phyloP scores from a whole-genome alignment of 2,888 invertebrate genomes.

The Drosophila anceps region DNA sequence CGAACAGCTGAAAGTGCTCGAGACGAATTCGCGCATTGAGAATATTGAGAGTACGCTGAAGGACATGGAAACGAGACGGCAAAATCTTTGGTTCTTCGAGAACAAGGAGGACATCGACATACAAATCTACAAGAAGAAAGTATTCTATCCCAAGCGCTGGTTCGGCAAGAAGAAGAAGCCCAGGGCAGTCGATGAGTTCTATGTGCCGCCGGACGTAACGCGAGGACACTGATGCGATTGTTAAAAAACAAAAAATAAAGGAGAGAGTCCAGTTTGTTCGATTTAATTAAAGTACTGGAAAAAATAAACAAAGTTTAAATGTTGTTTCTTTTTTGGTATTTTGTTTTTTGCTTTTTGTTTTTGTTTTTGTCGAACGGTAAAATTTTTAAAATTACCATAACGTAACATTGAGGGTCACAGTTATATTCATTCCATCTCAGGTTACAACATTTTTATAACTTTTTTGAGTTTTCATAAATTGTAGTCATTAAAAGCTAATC shows the following conservation, averaged over 20 bases:
- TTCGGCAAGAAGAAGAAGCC: conserved; percentile 86
- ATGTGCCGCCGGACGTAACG: conserved; percentile 90
- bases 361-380: conserved; percentile 62
- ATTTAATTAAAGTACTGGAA: conserved; percentile 78
- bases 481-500: conserved; percentile 84
- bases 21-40: conserved; percentile 86
- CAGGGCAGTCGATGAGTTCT: conserved; percentile 87
- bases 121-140: conserved; percentile 88
- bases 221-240: conserved; percentile 28
- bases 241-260: conserved; percentile 11
- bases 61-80: conserved; percentile 87
- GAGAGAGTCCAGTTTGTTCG: conserved; percentile 57
- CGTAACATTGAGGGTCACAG: conserved; percentile 84
- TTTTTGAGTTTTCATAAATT: conserved; percentile 79
- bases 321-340: conserved; percentile 48
- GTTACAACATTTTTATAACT: conserved; percentile 78
- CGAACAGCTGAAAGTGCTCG: conserved; percentile 89
- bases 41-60: conserved; percentile 87
- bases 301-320: conserved; percentile 71
- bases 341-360: not conserved
- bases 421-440: conserved; percentile 84
- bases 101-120: conserved; percentile 91
- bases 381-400: conserved; percentile 78
- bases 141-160: conserved; percentile 85
- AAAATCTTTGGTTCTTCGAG: conserved; percentile 92